Evolutionary conservation across 1,140 invertebrate species (phyloP), one percentile per base, ranked within the genome.

Genomic region (Conus ventricosus): DNA sequence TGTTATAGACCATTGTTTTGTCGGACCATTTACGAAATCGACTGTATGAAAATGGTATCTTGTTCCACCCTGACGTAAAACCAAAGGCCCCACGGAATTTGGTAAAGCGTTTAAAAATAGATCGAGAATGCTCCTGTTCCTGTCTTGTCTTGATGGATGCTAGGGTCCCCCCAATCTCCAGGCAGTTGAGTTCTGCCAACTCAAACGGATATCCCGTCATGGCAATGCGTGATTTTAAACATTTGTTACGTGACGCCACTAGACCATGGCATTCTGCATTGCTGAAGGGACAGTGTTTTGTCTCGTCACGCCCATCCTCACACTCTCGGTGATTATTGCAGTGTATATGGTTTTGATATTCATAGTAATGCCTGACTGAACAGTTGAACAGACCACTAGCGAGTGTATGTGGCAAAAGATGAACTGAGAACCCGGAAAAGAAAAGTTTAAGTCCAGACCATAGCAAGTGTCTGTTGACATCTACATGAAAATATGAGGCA

Each of bases 341-440:
- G 57, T 85, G 57, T 60, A 85, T 5, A 60, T 85, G 84, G 2
- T 67, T 25, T 51, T 71, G 6, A 25, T 67, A 85, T 11, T 4
- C 51, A n/a, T 8, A n/a, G 84, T 71, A 85, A 27, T 67, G 57
- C n/a, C 23, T 23, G 23, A 84, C 55, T 5, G 54, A 84, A 60
- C 83, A 84, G 57, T 84, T 55, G n/a, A 54, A 84, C 53, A 84
- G 55, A 6, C 55, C 83, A 57, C 83, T 84, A 54, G 15, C 13
- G 10, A 84, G 51, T 84, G 54, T 84, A 4, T 4, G 23, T 20
- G 80, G 80, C 4, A 39, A 39, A 0, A 39, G 39, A 39, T 39
- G 39, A 39, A 39, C 39, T 39, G 39, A 39, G 39, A 39, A 39
- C 39, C 39, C 39, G 39, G 39, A 39, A 39, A 39, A 39, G 39